These are phyloP conservation scores for Acanthiza pusilla DNA, from an alignment of 2,797 vertebrate species.

Conservation along the genomic window DNA sequence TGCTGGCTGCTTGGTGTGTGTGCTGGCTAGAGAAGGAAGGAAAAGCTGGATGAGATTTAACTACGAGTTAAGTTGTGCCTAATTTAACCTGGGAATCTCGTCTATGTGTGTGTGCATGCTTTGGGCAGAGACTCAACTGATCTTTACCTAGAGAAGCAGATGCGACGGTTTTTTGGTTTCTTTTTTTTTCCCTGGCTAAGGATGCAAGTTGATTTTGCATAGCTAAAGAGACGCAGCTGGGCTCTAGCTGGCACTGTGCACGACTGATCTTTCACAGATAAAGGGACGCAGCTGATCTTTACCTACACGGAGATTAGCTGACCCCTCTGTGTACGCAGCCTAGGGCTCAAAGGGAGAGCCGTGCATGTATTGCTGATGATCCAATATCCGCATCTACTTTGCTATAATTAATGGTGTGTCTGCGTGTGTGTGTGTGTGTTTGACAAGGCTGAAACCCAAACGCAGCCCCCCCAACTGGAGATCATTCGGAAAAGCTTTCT, in stretches of 20 bases:
- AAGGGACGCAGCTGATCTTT: conserved; percentile 34
- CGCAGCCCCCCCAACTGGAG: conserved; percentile 28
- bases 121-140: conserved; percentile 1
- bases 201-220: conserved; percentile 43
- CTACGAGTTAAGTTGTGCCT: conserved; percentile 71
- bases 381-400: conserved; percentile 51
- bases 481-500: conserved; percentile 47
- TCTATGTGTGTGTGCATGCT: conserved; percentile 36
- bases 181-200: background rate
- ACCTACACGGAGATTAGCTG: conserved; percentile 21
- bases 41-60: conserved; percentile 52
- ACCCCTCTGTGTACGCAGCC: background rate
- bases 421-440: background rate
- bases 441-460: conserved; percentile 53
- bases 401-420: conserved; percentile 29
- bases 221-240: conserved; percentile 44
- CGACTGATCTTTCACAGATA: conserved; percentile 25
- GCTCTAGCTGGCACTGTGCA: conserved; percentile 11
- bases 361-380: conserved; percentile 38
- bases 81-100: conserved; percentile 61
- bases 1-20: conserved; percentile 56
- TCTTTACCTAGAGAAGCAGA: conserved; percentile 12
- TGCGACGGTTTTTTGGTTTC: background rate
- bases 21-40: conserved; percentile 38
- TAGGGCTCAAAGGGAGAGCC: background rate